Conservation (phyloP, 2,113 vertebrate genomes). For the Megaptera novaeangliae region DNA sequence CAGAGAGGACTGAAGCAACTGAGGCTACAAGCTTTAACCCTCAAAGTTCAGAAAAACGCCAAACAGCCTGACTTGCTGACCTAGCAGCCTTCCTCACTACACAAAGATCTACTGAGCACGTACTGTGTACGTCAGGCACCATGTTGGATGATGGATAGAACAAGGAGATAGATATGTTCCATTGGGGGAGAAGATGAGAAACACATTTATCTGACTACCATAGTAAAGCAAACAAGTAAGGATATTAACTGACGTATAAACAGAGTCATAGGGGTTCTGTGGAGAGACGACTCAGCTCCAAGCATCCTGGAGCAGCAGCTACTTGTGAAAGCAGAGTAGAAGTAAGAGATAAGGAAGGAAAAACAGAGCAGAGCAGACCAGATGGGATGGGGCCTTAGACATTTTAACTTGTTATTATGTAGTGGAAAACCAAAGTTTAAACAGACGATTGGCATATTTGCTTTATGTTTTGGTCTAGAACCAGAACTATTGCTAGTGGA, state of each 20-base stretch:
- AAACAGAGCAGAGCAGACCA: neutral
- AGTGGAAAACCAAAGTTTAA: neutral
- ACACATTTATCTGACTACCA: neutral
- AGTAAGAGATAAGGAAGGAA: neutral
- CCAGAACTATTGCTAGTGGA: neutral
- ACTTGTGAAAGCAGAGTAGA: fast-evolving
- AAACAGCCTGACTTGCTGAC: neutral
- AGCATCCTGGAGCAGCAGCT: neutral
- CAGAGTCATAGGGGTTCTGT: neutral
- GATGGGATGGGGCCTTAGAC: neutral
- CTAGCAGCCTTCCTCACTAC: neutral
- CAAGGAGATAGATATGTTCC: neutral
- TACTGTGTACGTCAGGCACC: neutral
- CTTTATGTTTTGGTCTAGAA: slow-evolving; percentile 1
- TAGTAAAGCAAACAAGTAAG: neutral
- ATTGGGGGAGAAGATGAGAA: neutral
- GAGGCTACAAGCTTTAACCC: neutral
- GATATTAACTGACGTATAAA: neutral
- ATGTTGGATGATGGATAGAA: neutral
- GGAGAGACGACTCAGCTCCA: neutral
- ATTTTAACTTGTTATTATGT: neutral
- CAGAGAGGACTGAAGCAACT: neutral
- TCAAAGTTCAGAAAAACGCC: neutral
- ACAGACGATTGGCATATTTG: neutral
- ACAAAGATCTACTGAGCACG: neutral